These are phyloP conservation scores for Dorcus parallelipipedus DNA, from an alignment of 2,888 invertebrate species.

Conservation along the genomic window DNA sequence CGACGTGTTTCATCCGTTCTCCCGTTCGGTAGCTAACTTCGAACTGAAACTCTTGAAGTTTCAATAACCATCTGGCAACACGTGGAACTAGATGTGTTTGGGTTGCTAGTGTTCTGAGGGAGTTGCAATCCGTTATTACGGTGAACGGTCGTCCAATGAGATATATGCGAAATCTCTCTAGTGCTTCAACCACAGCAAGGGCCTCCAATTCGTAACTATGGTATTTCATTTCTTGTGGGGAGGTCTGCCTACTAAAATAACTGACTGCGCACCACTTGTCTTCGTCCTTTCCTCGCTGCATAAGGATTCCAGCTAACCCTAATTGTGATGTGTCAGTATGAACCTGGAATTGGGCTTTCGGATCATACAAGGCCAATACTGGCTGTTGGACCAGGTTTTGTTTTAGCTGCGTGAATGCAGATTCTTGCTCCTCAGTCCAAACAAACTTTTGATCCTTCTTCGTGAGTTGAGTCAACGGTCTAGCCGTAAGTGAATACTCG, in stretches of 20 bases:
- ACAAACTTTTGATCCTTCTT: slow-evolving; percentile 15
- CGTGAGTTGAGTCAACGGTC: slow-evolving; percentile 30
- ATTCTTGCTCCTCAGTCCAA: slow-evolving; percentile 13
- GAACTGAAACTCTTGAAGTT: slow-evolving; percentile 34
- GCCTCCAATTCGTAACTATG: slow-evolving; percentile 41
- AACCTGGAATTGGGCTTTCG: slow-evolving; percentile 18
- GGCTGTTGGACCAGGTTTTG: slow-evolving; percentile 15
- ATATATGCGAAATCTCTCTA: slow-evolving; percentile 39
- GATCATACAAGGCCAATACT: slow-evolving; percentile 21
- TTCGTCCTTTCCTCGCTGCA: slow-evolving; percentile 27
- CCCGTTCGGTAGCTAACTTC: slow-evolving; percentile 31
- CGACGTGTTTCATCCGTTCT: slow-evolving; percentile 30
- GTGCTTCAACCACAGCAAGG: slow-evolving; percentile 34
- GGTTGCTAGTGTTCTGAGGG: slow-evolving; percentile 34
- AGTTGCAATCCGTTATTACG: slow-evolving; percentile 38
- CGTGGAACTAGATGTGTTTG: slow-evolving; percentile 33
- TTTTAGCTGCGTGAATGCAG: slow-evolving; percentile 24
- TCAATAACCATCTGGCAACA: slow-evolving; percentile 35
- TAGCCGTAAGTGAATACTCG: slow-evolving; percentile 4
- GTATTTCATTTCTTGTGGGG: slow-evolving; percentile 32
- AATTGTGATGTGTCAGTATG: slow-evolving; percentile 30
- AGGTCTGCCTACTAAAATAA: slow-evolving; percentile 35
- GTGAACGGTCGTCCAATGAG: slow-evolving; percentile 33
- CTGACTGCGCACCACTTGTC: slow-evolving; percentile 31
- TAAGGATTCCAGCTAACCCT: slow-evolving; percentile 30